These are phyloP conservation scores for Osmerus eperlanus DNA, from an alignment of 2,113 vertebrate genomes.

Conservation along the genomic window DNA sequence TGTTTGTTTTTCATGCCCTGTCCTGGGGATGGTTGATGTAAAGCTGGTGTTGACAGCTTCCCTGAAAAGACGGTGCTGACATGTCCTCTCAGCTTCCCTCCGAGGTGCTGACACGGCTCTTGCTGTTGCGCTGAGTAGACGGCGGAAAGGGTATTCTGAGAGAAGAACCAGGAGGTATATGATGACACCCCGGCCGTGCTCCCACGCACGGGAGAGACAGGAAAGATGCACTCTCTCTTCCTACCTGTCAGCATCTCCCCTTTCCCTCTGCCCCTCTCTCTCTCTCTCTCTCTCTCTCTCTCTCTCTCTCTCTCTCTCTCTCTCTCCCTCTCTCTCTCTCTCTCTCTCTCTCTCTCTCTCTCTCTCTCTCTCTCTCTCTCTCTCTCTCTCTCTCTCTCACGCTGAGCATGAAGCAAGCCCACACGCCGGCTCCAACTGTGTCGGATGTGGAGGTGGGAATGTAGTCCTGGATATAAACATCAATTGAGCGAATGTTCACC, in stretches of 20 bases:
- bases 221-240: slow-evolving; percentile 30
- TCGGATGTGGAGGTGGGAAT: slow-evolving; percentile 16
- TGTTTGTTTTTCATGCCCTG: slow-evolving; percentile 59
- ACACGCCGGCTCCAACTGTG: slow-evolving; percentile 13
- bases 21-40: slow-evolving; percentile 54
- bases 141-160: slow-evolving; percentile 25
- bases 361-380: not conserved
- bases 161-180: slow-evolving; percentile 26
- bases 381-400: not conserved
- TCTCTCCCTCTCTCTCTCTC: not conserved
- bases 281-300: not conserved
- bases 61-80: slow-evolving; percentile 66
- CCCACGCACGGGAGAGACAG: slow-evolving; percentile 19
- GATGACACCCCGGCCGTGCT: slow-evolving; percentile 25
- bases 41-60: slow-evolving; percentile 59
- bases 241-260: slow-evolving; percentile 36
- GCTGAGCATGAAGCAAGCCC: slow-evolving; percentile 22
- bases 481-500: not conserved
- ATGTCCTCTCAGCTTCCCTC: slow-evolving; percentile 55
- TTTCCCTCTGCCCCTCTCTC: not conserved
- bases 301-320: not conserved
- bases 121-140: slow-evolving; percentile 41
- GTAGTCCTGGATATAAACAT: slow-evolving; percentile 14
- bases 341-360: not conserved
- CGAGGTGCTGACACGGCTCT: slow-evolving; percentile 63